Evolutionary conservation across 2,888 invertebrate genomes (phyloP).

Genomic region (Nycteola revayana): DNA sequence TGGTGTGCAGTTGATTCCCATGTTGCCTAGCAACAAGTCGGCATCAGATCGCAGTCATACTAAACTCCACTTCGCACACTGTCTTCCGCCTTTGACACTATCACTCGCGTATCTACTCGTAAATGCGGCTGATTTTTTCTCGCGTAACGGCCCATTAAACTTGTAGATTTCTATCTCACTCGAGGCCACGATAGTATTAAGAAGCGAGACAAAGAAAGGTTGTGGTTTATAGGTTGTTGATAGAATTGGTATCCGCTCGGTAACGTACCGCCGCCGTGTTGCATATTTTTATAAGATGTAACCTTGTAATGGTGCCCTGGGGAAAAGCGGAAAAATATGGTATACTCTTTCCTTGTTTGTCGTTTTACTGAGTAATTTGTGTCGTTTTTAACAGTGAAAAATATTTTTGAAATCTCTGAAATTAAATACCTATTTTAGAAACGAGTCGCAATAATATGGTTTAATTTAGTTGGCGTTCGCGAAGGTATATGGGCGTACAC

Average conservation of each 20-base stretch:
- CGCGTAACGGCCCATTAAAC: conserved; percentile 82
- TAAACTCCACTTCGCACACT: conserved; percentile 58
- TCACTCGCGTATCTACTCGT: conserved; percentile 81
- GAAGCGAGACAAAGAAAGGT: conserved; percentile 81
- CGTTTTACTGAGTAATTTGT: too few relatives aligned
- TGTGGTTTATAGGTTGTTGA: conserved; percentile 82
- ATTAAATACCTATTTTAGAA: too few relatives aligned
- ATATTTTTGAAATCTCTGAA: too few relatives aligned
- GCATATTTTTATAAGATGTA: conserved; percentile 72
- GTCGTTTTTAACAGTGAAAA: too few relatives aligned
- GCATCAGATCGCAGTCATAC: conserved; percentile 21
- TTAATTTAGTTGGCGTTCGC: too few relatives aligned
- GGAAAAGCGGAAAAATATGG: conserved; percentile 1
- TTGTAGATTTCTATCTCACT: conserved; percentile 81
- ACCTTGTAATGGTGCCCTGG: conserved; percentile 55
- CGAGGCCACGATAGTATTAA: conserved; percentile 61
- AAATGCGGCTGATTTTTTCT: conserved; percentile 82
- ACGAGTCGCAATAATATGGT: too few relatives aligned
- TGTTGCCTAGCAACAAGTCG: conserved; percentile 55
- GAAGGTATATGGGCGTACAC: too few relatives aligned
- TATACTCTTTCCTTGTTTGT: too few relatives aligned
- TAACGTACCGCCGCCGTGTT: conserved; percentile 76
- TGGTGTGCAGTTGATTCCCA: conserved; percentile 6
- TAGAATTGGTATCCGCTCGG: conserved; percentile 81
- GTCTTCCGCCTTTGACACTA: conserved; percentile 75